phyloP scores from a whole-genome alignment of 2,113 vertebrate genomes.

The Mystacornis crossleyi region DNA sequence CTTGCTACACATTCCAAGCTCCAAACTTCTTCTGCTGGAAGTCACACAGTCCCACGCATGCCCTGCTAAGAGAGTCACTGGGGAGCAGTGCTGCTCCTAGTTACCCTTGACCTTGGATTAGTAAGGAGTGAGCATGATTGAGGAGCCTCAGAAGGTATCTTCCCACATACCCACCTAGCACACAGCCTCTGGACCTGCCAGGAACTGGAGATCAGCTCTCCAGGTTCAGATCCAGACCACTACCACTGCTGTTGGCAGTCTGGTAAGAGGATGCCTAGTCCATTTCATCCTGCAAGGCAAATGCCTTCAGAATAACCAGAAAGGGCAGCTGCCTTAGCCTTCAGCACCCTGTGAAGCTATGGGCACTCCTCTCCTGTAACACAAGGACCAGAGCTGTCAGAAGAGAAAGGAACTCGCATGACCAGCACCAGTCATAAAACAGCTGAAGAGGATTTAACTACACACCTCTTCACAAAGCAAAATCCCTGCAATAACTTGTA shows the following conservation, averaged over 20 bases:
- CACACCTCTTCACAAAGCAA: not conserved
- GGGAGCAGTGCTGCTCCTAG: not conserved
- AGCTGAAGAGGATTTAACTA: conserved; percentile 7
- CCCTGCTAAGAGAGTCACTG: not conserved
- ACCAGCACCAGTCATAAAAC: not conserved
- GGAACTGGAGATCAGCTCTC: not conserved
- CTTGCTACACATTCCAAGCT: not conserved
- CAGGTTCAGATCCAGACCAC: not conserved
- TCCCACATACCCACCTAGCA: fast-evolving
- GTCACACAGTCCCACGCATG: not conserved
- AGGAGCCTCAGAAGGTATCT: not conserved
- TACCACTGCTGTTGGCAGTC: not conserved
- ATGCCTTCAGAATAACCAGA: not conserved
- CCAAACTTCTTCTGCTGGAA: not conserved
- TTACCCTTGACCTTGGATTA: not conserved
- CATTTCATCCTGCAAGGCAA: not conserved
- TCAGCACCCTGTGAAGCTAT: not conserved
- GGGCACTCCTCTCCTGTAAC: not conserved
- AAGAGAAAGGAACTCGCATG: not conserved
- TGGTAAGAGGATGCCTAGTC: not conserved
- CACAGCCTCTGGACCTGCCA: not conserved
- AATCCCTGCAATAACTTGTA: not conserved
- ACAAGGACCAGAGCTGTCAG: not conserved
- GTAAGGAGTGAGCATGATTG: not conserved
- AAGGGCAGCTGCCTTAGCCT: not conserved